Percentiles rank a stretch among this genome's conserved stretches.
These are phyloP conservation scores for Aplysia californica DNA, from an alignment of 1,140 invertebrate genomes.

Conservation along the genomic window DNA sequence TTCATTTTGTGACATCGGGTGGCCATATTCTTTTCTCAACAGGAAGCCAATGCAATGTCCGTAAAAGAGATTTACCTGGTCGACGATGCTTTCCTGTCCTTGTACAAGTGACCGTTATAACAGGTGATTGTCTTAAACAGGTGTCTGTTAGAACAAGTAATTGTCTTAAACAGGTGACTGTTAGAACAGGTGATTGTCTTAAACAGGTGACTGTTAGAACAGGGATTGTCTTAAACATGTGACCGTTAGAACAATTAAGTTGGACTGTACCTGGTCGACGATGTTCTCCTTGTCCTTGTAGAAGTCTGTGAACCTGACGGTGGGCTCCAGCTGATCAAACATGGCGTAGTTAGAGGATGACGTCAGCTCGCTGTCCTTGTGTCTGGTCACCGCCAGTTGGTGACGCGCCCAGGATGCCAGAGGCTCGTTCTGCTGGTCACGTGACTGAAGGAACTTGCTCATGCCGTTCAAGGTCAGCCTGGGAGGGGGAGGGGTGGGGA, in stretches of 20 bases:
- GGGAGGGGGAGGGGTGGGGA: background rate
- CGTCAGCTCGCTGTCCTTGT: constrained; percentile 49
- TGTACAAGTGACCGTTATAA: background rate
- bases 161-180: background rate
- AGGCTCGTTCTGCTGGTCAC: constrained; percentile 42
- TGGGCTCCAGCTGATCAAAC: constrained; percentile 51
- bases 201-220: background rate
- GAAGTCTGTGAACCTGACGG: constrained; percentile 54
- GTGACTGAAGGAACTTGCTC: constrained; percentile 45
- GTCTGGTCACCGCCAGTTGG: constrained; percentile 59
- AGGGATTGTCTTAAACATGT: background rate
- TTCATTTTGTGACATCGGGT: no score
- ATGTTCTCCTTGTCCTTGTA: constrained; percentile 56
- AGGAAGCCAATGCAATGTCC: no score
- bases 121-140: no score
- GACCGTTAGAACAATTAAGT: background rate
- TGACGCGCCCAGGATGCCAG: constrained; percentile 53
- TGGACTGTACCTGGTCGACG: constrained; percentile 43
- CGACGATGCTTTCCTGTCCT: background rate
- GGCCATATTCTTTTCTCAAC: no score
- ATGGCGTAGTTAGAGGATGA: constrained; percentile 53
- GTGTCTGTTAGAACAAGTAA: no score
- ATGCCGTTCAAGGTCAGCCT: constrained; percentile 25
- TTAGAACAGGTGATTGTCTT: background rate
- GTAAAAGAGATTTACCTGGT: no score